Base-by-base conservation (phyloP, 2,113 vertebrate species). In the Pituophis catenifer region DNA sequence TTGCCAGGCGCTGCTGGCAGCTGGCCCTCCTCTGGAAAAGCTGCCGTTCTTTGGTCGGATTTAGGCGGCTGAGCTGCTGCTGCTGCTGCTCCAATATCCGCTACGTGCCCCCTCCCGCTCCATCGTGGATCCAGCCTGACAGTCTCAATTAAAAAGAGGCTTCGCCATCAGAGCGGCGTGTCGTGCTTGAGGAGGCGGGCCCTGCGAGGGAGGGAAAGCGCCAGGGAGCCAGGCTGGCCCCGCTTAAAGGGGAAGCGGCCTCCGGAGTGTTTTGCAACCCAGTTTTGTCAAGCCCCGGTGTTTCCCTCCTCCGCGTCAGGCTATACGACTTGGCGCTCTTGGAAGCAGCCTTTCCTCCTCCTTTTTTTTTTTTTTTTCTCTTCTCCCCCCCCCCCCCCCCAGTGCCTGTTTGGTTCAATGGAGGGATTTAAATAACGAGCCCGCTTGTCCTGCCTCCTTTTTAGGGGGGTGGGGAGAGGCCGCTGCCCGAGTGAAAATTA, bases 71-170 rank as follows among this genome's bases (percentile, higher is more conserved):
- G 75, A 44, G 65, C 65, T n/a, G 65, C 65, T 13, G 11, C 53
- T 54, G 21, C 70, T 75, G 70, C 70, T 81, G 33, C 75, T 81
- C 17, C 75, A 5, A 17, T 26, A 17, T 50, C 58, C 52, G 29
- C 52, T 9, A 52, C 59, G 8, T 3, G 53, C 48, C 8, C 50
- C 44, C 38, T 58, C 55, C 3, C 24, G 2, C 81, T 89, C 89
- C 96, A 96, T 97, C 95, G 95, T 96, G 96, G 95, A 94, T 95
- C 91, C 95, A 96, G 95, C 96, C 97, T 98, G 98, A 98, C 98
- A 98, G 98, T 95, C 97, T 96, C 97, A 97, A 97, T 98, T 98
- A 98, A 98, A 98, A 97, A 93, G 97, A 97, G 96, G 97, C 97
- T 98, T 97, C 92, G 96, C 97, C 95, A 96, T 95, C 95, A 91